phyloP scores from a whole-genome alignment of 2,113 vertebrate genomes.

The Cariama cristata region DNA sequence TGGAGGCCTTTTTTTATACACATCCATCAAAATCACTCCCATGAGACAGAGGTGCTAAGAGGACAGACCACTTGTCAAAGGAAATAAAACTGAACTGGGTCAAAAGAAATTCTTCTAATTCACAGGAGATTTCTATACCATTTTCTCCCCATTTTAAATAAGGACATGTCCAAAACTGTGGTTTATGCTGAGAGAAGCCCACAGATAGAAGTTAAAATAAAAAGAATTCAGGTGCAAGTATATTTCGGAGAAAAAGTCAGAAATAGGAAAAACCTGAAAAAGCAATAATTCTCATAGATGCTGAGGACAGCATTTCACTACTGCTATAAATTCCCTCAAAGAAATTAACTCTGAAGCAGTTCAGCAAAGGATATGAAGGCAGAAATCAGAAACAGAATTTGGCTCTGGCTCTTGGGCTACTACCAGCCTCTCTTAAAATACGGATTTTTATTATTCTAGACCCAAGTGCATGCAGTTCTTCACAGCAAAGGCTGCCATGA shows the following conservation, averaged over 20 bases:
- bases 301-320: conserved; percentile 53
- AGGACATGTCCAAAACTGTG: not conserved
- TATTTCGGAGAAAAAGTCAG: conserved; percentile 1
- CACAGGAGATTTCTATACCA: not conserved
- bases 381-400: conserved; percentile 33
- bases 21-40: not conserved
- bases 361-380: not conserved
- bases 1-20: not conserved
- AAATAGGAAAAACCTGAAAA: conserved; percentile 55
- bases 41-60: not conserved
- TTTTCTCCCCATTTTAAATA: not conserved
- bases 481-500: not conserved
- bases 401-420: conserved; percentile 19
- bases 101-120: not conserved
- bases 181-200: conserved; percentile 10
- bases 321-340: conserved; percentile 51
- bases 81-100: not conserved
- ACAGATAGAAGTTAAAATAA: not conserved
- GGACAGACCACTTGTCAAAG: not conserved
- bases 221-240: conserved; percentile 16
- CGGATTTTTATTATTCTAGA: not conserved
- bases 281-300: conserved; percentile 56
- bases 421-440: conserved; percentile 18
- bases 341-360: conserved; percentile 46
- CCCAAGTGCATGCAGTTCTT: not conserved